Base-by-base conservation (phyloP, 2,797 vertebrate genomes). In the Varecia variegata region DNA sequence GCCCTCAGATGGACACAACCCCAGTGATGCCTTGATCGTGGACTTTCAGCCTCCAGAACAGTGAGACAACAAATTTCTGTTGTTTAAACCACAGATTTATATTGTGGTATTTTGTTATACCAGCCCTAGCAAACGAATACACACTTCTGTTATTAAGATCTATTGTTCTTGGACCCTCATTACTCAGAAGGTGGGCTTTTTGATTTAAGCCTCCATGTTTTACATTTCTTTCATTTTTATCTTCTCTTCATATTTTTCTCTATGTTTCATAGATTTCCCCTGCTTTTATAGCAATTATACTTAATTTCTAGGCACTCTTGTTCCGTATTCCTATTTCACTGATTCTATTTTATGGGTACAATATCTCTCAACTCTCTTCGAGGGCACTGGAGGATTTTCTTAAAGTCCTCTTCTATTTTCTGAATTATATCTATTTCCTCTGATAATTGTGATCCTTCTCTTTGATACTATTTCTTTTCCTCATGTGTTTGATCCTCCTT, bases 261-360 rank as follows among this genome's bases (percentile, higher is more conserved):
- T 54, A 1, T 80, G 30, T 35, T 79, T 84, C 77, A 15, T 32
- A 77, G 32, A 58, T 95, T 91, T 90, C 45, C 9, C 80, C 56
- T 95, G 40, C 50, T 54, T 79, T 94, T 23, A 47, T 8, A 93
- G 54, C 45, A 91, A 94, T 86, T 88, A 88, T 25, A 43, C 13
- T 77, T 94, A 76, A 91, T 96, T 97, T 93, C 65, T 79, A 81
- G 73, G 20, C 13, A 52, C 17, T 52, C n/a, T 93, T 93, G 38
- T 54, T 84, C 45, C 85, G 23, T 70, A 38, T 45, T 90, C 38
- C 67, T 90, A 54, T 88, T 96, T 88, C 40, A 79, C 0, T 90
- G 47, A 94, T 93, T 74, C 58, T 93, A 56, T 56, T 94, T 84
- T 80, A 25, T 56, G 35, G 52, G 30, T 45, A 54, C 13, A 80